A percentile compares a stretch with the other conserved stretches of the same genome.
Evolutionary conservation across 2,888 invertebrate species (phyloP).

Genomic region (Baccha elongata): DNA sequence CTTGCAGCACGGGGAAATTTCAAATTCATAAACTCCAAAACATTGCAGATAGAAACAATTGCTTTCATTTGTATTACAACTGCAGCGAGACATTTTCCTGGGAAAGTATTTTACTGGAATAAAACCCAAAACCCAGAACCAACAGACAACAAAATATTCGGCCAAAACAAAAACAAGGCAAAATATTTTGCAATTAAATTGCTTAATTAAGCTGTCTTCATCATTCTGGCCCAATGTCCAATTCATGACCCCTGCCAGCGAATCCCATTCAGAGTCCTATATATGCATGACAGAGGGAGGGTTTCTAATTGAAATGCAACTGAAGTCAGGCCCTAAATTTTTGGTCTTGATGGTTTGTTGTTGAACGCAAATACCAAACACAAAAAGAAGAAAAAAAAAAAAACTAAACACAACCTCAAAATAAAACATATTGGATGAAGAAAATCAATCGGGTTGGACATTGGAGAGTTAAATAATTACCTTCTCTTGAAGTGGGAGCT

Average conservation of each 20-base stretch:
- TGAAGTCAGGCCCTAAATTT: constrained; percentile 13
- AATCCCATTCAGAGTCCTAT: neutral
- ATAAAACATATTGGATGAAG: constrained; percentile 49
- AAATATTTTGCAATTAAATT: constrained; percentile 72
- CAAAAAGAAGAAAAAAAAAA: neutral
- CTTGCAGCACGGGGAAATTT: constrained; percentile 47
- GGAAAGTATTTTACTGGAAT: constrained; percentile 20
- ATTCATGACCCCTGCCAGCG: constrained; percentile 21
- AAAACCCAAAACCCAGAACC: constrained; percentile 5
- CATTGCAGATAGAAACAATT: constrained; percentile 66
- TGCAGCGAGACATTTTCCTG: constrained; percentile 57
- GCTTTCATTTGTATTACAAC: constrained; percentile 70
- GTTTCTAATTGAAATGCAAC: constrained; percentile 54
- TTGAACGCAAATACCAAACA: constrained; percentile 25
- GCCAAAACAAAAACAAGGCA: constrained; percentile 42
- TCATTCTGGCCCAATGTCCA: constrained; percentile 54
- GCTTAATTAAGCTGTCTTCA: constrained; percentile 68
- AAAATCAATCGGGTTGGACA: constrained; percentile 56
- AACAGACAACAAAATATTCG: constrained; percentile 33
- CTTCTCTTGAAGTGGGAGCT: constrained; percentile 32
- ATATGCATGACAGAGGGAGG: neutral
- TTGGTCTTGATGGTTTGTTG: constrained; percentile 26
- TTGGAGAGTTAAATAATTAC: constrained; percentile 61
- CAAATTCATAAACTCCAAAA: constrained; percentile 68
- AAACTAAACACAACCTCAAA: constrained; percentile 19